Evolutionary conservation across 2,888 invertebrate genomes (phyloP), one percentile per base, ranked within the genome.

Genomic region (Dicyrtoma fusca): DNA sequence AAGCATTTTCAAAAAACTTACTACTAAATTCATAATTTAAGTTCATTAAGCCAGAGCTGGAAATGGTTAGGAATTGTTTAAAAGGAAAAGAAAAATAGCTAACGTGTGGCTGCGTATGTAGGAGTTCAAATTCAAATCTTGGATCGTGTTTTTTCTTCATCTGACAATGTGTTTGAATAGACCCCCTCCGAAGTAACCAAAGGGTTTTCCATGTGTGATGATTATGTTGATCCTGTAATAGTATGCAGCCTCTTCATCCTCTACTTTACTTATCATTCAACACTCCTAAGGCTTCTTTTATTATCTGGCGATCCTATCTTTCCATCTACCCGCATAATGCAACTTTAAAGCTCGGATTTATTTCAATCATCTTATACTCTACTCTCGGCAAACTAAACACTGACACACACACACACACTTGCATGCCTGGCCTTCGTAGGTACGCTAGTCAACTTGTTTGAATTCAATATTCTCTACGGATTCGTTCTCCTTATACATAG

Each of bases 191-290:
- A 61, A 45, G 69, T 47, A 23, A 10, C 49, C 64, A 51, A 51
- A 65, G 65, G 47, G 65, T 64, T 64, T 64, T 64, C 49, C 61
- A 61, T 61, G 61, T 61, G 61, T 69, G 53, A 66, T 66, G 42
- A 69, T 69, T 57, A 69, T 53, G 53, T 57, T 69, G 69, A 69
- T 69, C 69, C 69, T 69, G 21, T 69, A 69, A 69, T 59, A 47
- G 59, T 44, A 69, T 59, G 69, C 57, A 75, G 73, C 76, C 78
- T 80, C 79, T 82, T 82, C 81, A 19, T 49, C 64, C 13, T 65
- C 65, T n/a, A 17, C 34, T 49, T 25, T 49, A 13, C 64, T 64
- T 64, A 44, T 51, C 51, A 25, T 47, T 64, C 64, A 51, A 34
- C 65, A 26, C 45, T 62, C n/a, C 44, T 44, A 42, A 44, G 62